These are phyloP conservation scores for Proterorhinus semilunaris DNA, from an alignment of 2,113 vertebrate species.

Conservation along the genomic window DNA sequence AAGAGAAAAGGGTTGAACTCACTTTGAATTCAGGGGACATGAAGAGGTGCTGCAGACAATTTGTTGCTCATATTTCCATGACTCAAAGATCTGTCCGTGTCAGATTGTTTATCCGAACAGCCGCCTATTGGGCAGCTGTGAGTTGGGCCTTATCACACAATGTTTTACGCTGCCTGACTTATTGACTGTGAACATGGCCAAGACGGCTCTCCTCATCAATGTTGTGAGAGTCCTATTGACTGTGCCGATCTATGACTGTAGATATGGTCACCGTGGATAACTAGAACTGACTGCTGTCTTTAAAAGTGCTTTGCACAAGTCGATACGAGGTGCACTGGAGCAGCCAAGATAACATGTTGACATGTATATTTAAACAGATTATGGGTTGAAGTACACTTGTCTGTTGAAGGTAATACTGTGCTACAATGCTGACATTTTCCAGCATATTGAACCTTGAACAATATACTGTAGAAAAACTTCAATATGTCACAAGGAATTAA, in stretches of 20 bases:
- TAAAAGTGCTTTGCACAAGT: conserved; percentile 48
- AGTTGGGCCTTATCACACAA: conserved; percentile 41
- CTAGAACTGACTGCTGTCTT: conserved; percentile 38
- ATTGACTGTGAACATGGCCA: conserved; percentile 59
- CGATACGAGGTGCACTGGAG: conserved; percentile 23
- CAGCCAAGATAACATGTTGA: conserved; percentile 37
- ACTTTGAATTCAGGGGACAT: conserved; percentile 13
- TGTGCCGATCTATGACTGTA: conserved; percentile 55
- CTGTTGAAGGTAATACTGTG: conserved; percentile 12
- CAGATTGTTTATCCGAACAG: conserved; percentile 54
- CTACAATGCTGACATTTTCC: neutral
- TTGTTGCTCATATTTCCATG: conserved; percentile 47
- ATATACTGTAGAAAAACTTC: neutral
- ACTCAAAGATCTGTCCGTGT: conserved; percentile 56
- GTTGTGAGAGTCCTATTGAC: conserved; percentile 47
- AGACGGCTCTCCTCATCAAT: conserved; percentile 59
- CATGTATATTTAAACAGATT: conserved; percentile 16
- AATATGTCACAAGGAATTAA: too few relatives aligned
- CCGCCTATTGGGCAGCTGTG: conserved; percentile 37
- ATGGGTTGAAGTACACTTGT: neutral
- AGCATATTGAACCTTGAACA: conserved; percentile 26
- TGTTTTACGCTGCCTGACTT: conserved; percentile 63
- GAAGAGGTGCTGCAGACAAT: conserved; percentile 36
- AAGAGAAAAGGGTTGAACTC: neutral
- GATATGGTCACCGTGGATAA: conserved; percentile 54